Conservation (phyloP, 2,888 invertebrate genomes). For the Nymphalis c-album region DNA sequence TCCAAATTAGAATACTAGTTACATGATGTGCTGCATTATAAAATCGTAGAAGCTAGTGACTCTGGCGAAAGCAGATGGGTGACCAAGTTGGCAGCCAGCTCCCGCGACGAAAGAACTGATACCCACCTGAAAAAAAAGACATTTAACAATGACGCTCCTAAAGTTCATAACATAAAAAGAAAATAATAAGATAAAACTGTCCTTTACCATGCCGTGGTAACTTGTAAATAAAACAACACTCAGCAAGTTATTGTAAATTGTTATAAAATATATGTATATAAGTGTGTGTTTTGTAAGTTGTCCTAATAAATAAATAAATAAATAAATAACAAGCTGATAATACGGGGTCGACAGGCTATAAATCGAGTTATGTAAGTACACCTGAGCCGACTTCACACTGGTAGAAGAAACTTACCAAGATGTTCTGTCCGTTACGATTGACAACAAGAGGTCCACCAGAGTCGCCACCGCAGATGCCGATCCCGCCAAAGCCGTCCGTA, state of each 20-base stretch:
- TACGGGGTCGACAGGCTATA: background rate
- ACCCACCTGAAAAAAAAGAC: conserved; percentile 40
- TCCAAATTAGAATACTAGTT: background rate
- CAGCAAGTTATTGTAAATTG: too few relatives aligned
- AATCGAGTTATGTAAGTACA: too few relatives aligned
- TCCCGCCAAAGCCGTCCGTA: conserved; percentile 45
- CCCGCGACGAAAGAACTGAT: conserved; percentile 45
- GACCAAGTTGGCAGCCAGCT: conserved; percentile 42
- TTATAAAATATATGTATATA: too few relatives aligned
- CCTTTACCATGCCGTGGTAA: too few relatives aligned
- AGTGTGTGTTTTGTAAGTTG: too few relatives aligned
- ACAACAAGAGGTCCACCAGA: conserved; percentile 47
- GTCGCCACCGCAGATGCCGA: conserved; percentile 48
- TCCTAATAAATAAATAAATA: too few relatives aligned
- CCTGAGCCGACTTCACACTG: too few relatives aligned
- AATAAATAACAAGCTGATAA: too few relatives aligned
- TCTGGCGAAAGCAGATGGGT: conserved; percentile 46
- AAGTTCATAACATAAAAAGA: too few relatives aligned
- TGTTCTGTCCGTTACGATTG: conserved; percentile 35
- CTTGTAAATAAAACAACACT: too few relatives aligned
- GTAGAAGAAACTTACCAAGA: conserved; percentile 36
- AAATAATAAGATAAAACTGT: too few relatives aligned
- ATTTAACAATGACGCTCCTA: background rate
- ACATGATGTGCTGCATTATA: conserved; percentile 32
- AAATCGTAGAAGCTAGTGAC: conserved; percentile 45